Percentiles rank a stretch among this genome's conserved stretches.
These are phyloP conservation scores for Ptychochromis oligacanthus DNA, from an alignment of 2,113 vertebrate species.

Conservation along the genomic window DNA sequence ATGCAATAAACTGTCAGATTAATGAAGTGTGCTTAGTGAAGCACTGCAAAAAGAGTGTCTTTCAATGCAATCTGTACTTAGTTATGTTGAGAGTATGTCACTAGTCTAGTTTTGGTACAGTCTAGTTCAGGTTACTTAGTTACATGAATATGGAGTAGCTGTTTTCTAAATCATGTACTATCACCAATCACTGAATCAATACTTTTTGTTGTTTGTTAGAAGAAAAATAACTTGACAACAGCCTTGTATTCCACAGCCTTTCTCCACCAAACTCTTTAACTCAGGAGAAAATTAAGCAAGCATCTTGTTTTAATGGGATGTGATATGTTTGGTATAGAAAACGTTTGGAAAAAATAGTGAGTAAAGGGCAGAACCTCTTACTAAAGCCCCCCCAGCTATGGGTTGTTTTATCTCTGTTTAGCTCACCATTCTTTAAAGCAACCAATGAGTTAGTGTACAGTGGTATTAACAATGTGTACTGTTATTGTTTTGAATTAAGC, in stretches of 20 bases:
- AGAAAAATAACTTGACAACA: no score
- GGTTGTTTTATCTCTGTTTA: neutral
- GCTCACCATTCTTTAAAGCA: neutral
- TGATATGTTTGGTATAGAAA: neutral
- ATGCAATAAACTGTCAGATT: no score
- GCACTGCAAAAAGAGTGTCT: neutral
- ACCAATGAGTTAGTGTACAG: slow-evolving; percentile 3
- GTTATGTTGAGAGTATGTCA: no score
- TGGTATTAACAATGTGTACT: slow-evolving; percentile 15
- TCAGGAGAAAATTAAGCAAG: no score
- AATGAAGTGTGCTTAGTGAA: neutral
- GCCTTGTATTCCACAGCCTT: no score
- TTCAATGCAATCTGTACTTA: neutral
- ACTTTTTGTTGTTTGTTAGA: no score
- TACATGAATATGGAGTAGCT: no score
- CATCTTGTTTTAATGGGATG: no score
- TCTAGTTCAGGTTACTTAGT: neutral
- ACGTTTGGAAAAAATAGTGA: neutral
- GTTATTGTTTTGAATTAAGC: slow-evolving; percentile 44
- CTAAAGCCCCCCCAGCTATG: neutral
- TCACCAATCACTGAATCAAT: no score
- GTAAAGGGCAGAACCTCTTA: neutral
- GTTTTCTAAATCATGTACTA: no score
- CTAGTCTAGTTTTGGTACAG: neutral
- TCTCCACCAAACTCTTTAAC: no score